Evolutionary conservation across 1,140 invertebrate species (phyloP).

Genomic region (Danaus melanippus): DNA sequence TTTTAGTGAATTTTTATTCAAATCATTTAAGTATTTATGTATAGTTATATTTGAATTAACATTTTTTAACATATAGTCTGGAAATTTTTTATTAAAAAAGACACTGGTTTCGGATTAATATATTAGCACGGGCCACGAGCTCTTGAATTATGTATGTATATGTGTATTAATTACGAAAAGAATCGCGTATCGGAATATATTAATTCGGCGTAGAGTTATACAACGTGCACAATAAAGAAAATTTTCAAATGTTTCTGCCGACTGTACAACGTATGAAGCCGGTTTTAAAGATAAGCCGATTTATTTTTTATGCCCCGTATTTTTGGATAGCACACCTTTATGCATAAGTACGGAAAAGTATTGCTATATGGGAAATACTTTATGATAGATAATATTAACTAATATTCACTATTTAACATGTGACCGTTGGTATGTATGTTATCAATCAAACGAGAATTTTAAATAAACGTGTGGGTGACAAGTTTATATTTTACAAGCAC

Average conservation of each 20-base stretch:
- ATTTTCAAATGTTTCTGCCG: constrained; percentile 27
- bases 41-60: too few species aligned
- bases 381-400: too few species aligned
- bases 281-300: constrained; percentile 70
- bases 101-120: constrained; percentile 7
- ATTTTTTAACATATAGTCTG: too few species aligned
- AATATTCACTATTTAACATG: too few species aligned
- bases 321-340: constrained; percentile 24
- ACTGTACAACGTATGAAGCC: constrained; percentile 53
- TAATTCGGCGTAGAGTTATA: not conserved
- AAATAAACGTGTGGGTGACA: too few species aligned
- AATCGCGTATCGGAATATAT: constrained; percentile 1
- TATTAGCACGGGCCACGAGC: constrained; percentile 13
- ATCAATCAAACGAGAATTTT: too few species aligned
- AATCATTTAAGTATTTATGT: too few species aligned
- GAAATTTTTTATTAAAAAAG: constrained; percentile 5
- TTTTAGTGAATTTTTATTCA: too few species aligned
- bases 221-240: constrained; percentile 1
- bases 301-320: constrained; percentile 58
- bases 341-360: constrained; percentile 9
- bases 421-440: too few species aligned
- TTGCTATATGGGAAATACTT: constrained; percentile 8
- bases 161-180: constrained; percentile 3
- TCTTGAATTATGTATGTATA: constrained; percentile 10
- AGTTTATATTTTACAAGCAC: too few species aligned